Percentiles rank a stretch among this genome's conserved stretches.
Evolutionary conservation across 1,140 invertebrate species (phyloP).

Genomic region (Platorchestia sp.): DNA sequence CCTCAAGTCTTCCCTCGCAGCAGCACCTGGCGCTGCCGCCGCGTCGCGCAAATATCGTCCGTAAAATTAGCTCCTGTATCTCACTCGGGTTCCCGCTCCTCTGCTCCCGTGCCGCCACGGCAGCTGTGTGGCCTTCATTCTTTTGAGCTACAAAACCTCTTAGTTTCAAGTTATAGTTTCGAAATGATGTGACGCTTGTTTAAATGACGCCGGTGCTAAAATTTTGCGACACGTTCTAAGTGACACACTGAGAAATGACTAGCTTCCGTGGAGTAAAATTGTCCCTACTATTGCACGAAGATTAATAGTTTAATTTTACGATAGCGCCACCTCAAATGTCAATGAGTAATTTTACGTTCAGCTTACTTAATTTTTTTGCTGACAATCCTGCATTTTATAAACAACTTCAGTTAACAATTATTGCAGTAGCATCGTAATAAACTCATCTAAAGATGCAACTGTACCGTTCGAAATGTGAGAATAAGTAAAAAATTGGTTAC

Average conservation of each 20-base stretch:
- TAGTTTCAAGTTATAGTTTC: too few species aligned
- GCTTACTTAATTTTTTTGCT: too few species aligned
- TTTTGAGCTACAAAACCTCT: background rate
- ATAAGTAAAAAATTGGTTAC: too few species aligned
- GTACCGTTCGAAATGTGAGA: too few species aligned
- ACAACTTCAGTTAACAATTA: too few species aligned
- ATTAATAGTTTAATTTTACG: background rate
- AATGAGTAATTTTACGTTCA: too few species aligned
- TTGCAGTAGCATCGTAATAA: too few species aligned
- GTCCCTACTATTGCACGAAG: background rate
- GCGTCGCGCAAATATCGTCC: background rate
- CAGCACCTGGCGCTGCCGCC: background rate
- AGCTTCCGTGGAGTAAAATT: background rate
- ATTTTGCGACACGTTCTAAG: too few species aligned
- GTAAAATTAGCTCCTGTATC: background rate
- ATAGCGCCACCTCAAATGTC: too few species aligned
- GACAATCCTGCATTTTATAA: too few species aligned
- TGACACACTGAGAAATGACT: too few species aligned
- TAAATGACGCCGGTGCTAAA: background rate
- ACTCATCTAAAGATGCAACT: too few species aligned
- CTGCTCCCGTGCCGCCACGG: background rate
- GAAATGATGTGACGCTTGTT: background rate
- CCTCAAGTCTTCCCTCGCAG: background rate
- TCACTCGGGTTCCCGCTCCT: background rate
- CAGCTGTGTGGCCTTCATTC: background rate